phyloP scores from a whole-genome alignment of 2,888 invertebrate species.

The Trissolcus japonicus region DNA sequence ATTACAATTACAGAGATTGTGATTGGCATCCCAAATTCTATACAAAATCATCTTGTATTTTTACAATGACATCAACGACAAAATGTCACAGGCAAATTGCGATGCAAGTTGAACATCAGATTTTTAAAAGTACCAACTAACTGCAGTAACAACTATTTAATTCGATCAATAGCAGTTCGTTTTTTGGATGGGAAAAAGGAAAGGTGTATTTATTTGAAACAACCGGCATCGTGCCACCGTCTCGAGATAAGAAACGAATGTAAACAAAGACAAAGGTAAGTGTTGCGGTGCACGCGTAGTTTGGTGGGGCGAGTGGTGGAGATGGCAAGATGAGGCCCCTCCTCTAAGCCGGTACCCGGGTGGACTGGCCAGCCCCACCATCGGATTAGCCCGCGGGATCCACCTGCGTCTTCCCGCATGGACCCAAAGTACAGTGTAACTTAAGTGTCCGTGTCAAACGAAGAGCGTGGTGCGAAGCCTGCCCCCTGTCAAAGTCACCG shows the following conservation, averaged over 20 bases:
- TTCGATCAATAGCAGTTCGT: no score
- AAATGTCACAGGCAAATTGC: no score
- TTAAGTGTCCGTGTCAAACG: conserved; percentile 44
- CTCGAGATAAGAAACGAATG: conserved; percentile 53
- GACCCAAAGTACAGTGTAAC: conserved; percentile 51
- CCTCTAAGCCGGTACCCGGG: conserved; percentile 40
- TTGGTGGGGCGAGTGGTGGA: conserved; percentile 36
- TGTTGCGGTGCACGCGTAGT: conserved; percentile 19
- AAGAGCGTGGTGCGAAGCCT: conserved; percentile 30
- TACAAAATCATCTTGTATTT: no score
- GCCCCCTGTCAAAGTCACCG: conserved; percentile 45
- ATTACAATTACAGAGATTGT: no score
- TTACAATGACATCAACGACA: no score
- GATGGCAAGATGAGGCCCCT: conserved; percentile 50
- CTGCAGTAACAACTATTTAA: no score
- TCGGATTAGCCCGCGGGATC: conserved; percentile 31
- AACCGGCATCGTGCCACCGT: conserved; percentile 35
- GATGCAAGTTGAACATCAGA: no score
- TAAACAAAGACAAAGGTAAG: conserved; percentile 53
- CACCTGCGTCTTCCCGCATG: conserved; percentile 51
- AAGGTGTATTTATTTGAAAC: conserved; percentile 12
- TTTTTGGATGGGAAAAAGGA: not conserved
- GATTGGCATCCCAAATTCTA: no score
- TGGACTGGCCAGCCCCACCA: conserved; percentile 31
- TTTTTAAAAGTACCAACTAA: no score